Evolutionary conservation across 2,113 vertebrate species (phyloP).

Genomic region (Saguinus imperator): DNA sequence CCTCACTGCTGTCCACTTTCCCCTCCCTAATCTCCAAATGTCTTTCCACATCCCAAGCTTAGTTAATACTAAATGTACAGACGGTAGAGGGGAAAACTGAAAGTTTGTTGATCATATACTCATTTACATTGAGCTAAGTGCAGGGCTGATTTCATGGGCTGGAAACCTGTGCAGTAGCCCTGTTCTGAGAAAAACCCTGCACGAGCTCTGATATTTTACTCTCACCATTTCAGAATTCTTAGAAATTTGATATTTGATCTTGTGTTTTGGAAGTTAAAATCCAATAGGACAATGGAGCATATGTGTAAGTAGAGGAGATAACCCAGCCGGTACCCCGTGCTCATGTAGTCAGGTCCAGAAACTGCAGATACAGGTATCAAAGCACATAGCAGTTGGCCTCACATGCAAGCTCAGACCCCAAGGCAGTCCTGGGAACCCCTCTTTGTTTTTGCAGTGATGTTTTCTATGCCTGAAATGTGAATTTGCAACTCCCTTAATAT

Average conservation of each 20-base stretch:
- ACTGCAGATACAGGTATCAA: fast-evolving
- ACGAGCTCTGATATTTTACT: neutral
- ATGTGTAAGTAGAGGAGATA: fast-evolving
- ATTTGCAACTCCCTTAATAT: neutral
- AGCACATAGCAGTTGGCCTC: neutral
- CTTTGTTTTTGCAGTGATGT: neutral
- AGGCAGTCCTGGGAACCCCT: fast-evolving
- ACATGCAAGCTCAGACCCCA: fast-evolving
- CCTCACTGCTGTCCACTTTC: fast-evolving
- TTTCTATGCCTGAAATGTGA: neutral
- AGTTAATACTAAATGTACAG: neutral
- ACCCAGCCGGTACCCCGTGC: fast-evolving
- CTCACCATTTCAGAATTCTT: neutral
- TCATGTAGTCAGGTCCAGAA: fast-evolving
- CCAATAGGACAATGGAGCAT: neutral
- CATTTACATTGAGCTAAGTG: no score
- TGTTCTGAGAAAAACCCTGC: neutral
- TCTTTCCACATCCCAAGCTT: neutral
- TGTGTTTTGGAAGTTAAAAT: neutral
- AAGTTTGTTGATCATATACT: neutral
- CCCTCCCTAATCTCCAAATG: neutral
- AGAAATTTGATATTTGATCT: neutral
- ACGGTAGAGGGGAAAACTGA: fast-evolving
- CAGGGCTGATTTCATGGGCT: neutral
- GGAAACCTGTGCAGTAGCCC: neutral